Evolutionary conservation across 1,140 invertebrate genomes (phyloP), one percentile per base, ranked within the genome.

Genomic region (Lasioglossum albipes): DNA sequence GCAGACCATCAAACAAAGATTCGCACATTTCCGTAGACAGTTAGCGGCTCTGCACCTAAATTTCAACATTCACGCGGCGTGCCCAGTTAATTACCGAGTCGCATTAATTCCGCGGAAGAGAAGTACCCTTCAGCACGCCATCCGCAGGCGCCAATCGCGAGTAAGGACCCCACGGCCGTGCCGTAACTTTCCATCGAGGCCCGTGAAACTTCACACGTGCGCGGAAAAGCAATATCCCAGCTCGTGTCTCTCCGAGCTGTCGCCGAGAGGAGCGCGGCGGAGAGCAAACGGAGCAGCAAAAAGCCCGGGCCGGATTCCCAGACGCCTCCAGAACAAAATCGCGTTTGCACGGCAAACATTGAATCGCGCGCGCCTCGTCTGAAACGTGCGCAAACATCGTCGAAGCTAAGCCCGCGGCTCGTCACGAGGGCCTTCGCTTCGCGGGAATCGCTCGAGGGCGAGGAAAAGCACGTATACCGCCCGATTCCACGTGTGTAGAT

Each of bases 331-430:
- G 69, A 59, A 71, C 69, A 59, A 69, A 67, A 59, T 69, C 66
- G 36, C 75, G 65, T 61, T 76, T 76, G 75, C 52, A 59, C 65
- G 18, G 66, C 52, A 76, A 69, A 76, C 75, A 76, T 18, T 22
- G 52, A 54, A 68, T 42, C 66, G 66, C 42, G 66, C 45, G 45
- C 41, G 65, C 42, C 42, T 22, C 65, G 49, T 76, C 65, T 31
- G 65, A 76, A 76, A 69, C 75, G 52, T 76, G 75, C 12, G 52
- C 75, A 69, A 76, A 76, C 75, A 79, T 13, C 36, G 31, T 1
- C 27, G n/a, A 9, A n/a, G 31, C 65, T n/a, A 45, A 41, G 41
- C 9, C 18, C 36, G 2, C 20, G 41, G 52, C 41, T 45, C 41
- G 65, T 22, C 20, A 22, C 42, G 36, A 42, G 42, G n/a, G 36